A percentile compares a stretch with the other conserved stretches of the same genome.
phyloP scores from a whole-genome alignment of 2,888 invertebrate species.

The Leucophenga maculata region DNA sequence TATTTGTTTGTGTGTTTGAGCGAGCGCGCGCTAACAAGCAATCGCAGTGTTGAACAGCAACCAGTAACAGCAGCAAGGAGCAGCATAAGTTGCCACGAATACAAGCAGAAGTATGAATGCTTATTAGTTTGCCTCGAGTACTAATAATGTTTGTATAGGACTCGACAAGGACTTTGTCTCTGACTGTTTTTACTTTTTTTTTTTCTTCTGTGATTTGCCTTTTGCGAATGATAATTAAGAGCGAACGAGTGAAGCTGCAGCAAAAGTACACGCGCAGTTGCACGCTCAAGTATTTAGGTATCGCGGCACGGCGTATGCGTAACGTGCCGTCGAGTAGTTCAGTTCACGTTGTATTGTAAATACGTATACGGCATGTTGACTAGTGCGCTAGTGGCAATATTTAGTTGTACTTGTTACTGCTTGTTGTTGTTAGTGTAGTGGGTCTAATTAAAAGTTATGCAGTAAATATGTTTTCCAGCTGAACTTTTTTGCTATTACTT shows the following conservation, averaged over 20 bases:
- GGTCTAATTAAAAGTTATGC: constrained; percentile 20
- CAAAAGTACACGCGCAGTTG: constrained; percentile 12
- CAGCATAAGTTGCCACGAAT: not conserved
- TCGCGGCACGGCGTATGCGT: constrained; percentile 8
- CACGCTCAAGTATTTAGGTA: constrained; percentile 28
- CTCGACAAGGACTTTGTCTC: constrained; percentile 5
- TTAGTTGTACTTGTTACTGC: not conserved
- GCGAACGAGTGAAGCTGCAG: not conserved
- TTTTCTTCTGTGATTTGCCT: constrained; percentile 33
- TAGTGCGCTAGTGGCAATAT: constrained; percentile 12
- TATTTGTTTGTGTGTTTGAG: not conserved
- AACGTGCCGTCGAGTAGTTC: not conserved
- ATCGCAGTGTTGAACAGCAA: not conserved
- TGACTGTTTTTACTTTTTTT: constrained; percentile 28
- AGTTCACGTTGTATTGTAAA: not conserved
- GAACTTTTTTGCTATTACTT: not conserved
- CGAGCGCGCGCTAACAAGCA: not conserved
- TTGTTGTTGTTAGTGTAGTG: not conserved
- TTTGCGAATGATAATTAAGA: constrained; percentile 29
- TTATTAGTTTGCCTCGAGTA: constrained; percentile 25
- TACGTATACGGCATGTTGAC: constrained; percentile 24
- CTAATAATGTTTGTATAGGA: constrained; percentile 22
- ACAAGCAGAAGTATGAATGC: constrained; percentile 1
- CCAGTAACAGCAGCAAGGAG: not conserved
- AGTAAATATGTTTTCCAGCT: not conserved